A percentile compares a stretch with the other conserved stretches of the same genome.
Evolutionary conservation across 2,888 invertebrate species (phyloP).

Genomic region (Lasioglossum villosulum): DNA sequence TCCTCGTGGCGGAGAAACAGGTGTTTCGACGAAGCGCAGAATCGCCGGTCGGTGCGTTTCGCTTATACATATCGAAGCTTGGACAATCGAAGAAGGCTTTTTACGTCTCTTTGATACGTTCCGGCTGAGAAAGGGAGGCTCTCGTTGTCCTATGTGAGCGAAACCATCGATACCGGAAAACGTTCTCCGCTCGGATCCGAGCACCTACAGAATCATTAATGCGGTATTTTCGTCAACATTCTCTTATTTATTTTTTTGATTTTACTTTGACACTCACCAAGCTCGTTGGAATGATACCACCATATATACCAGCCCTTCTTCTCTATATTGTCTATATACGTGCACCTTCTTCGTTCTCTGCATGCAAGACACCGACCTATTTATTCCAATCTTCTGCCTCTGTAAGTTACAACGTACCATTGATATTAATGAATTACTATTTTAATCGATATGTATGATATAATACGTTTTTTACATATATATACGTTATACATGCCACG

Average conservation of each 20-base stretch:
- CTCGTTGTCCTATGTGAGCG: slow-evolving; percentile 16
- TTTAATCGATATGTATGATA: slow-evolving; percentile 59
- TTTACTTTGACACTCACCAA: slow-evolving; percentile 55
- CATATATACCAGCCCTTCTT: slow-evolving; percentile 55
- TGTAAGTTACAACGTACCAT: slow-evolving; percentile 65
- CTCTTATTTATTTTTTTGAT: not conserved
- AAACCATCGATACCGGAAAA: slow-evolving; percentile 19
- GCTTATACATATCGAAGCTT: not conserved
- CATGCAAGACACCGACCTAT: slow-evolving; percentile 65
- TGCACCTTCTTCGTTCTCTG: slow-evolving; percentile 67
- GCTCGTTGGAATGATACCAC: slow-evolving; percentile 65
- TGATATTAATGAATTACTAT: slow-evolving; percentile 54
- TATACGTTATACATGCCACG: slow-evolving; percentile 21
- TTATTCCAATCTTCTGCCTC: slow-evolving; percentile 61
- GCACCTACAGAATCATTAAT: slow-evolving; percentile 36
- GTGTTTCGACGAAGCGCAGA: slow-evolving; percentile 39
- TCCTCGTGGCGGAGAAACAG: slow-evolving; percentile 29
- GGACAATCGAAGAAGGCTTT: not conserved
- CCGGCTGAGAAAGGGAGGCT: not conserved
- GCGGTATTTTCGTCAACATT: slow-evolving; percentile 51
- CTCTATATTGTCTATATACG: slow-evolving; percentile 61
- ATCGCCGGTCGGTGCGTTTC: slow-evolving; percentile 28
- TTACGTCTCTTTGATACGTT: not conserved
- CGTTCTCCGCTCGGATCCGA: slow-evolving; percentile 52
- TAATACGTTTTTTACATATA: slow-evolving; percentile 47